A percentile compares a stretch with the other conserved stretches of the same genome.
Evolutionary conservation across 2,888 invertebrate genomes (phyloP).

Genomic region (Eremobia ochroleuca): DNA sequence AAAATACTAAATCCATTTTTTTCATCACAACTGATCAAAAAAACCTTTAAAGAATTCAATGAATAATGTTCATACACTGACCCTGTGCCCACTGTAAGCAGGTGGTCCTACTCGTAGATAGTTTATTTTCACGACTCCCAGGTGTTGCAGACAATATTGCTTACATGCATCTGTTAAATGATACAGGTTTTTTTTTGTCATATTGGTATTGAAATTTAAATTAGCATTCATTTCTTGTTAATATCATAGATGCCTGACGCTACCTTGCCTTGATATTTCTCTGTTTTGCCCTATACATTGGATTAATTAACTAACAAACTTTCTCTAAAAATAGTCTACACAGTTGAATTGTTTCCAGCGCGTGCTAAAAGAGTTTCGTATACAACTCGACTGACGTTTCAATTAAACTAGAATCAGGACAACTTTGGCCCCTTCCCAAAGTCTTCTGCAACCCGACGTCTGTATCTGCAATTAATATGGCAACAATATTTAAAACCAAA

Average conservation of each 20-base stretch:
- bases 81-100: slow-evolving; percentile 13
- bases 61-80: slow-evolving; percentile 3
- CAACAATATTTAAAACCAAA: neutral
- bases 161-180: slow-evolving; percentile 12
- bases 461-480: slow-evolving; percentile 10
- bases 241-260: neutral
- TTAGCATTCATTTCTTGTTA: neutral
- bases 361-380: slow-evolving; percentile 36
- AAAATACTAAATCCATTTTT: neutral
- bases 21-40: neutral
- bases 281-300: neutral
- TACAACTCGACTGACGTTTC: slow-evolving; percentile 13
- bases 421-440: slow-evolving; percentile 43
- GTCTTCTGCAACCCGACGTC: slow-evolving; percentile 19
- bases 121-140: slow-evolving; percentile 38
- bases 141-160: neutral
- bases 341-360: neutral
- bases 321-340: neutral
- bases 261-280: neutral
- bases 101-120: slow-evolving; percentile 26
- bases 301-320: neutral
- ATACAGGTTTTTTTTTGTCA: slow-evolving; percentile 1
- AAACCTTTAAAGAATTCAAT: slow-evolving; percentile 3
- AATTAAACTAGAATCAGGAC: slow-evolving; percentile 36
- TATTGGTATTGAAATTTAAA: neutral